Evolutionary conservation across 2,888 invertebrate genomes (phyloP).

Genomic region (Sabellastarte sp.): DNA sequence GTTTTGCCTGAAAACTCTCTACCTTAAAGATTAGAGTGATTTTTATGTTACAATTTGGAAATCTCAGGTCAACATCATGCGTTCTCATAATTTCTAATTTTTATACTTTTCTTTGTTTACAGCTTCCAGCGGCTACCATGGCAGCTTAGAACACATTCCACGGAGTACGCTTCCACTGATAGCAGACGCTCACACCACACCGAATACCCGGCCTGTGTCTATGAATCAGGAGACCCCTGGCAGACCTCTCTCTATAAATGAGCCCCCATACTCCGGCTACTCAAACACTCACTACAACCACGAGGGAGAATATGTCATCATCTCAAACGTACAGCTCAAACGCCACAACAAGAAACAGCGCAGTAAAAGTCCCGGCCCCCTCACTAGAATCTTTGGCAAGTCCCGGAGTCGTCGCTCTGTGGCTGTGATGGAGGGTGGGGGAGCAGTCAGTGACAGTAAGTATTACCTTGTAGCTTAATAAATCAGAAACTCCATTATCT

Average conservation of each 20-base stretch:
- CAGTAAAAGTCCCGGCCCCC: conserved; percentile 37
- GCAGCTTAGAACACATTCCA: background rate
- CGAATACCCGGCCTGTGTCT: no score
- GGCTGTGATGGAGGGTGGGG: conserved; percentile 39
- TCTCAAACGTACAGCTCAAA: background rate
- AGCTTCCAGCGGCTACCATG: background rate
- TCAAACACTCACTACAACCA: background rate
- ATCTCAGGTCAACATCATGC: no score
- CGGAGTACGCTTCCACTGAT: background rate
- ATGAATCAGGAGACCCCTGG: no score
- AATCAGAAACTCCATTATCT: no score
- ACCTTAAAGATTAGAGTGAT: no score
- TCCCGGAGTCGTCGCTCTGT: conserved; percentile 43
- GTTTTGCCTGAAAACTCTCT: no score
- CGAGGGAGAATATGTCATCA: background rate
- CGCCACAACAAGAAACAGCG: background rate
- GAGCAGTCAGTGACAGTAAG: no score
- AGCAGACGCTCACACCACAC: no score
- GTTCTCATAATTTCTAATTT: no score
- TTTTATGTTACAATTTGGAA: no score
- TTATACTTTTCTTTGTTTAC: background rate
- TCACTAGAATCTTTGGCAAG: conserved; percentile 44
- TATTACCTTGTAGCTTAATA: no score
- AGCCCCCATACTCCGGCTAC: background rate
- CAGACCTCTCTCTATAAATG: background rate